Percentiles rank a stretch among this genome's conserved stretches.
These are phyloP conservation scores for Neogobius melanostomus DNA, from an alignment of 2,113 vertebrate genomes.

Conservation along the genomic window DNA sequence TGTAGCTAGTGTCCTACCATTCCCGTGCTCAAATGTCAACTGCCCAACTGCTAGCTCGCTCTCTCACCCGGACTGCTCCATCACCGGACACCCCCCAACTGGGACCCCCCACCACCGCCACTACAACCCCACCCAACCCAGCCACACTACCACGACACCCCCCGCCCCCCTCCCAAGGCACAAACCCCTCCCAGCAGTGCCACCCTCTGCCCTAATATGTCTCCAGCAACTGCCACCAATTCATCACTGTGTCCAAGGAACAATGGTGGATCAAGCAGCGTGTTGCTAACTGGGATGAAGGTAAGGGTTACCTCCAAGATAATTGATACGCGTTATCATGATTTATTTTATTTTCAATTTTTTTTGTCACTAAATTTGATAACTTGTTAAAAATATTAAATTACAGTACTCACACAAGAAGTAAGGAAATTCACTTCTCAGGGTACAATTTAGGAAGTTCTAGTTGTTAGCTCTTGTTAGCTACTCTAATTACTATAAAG, in stretches of 20 bases:
- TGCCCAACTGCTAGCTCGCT: conserved; percentile 55
- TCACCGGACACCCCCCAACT: conserved; percentile 17
- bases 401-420: no score
- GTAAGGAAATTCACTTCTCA: no score
- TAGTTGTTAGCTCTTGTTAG: no score
- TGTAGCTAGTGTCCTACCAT: conserved; percentile 21
- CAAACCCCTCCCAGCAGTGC: conserved; percentile 7
- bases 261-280: neutral
- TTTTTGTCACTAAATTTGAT: no score
- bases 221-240: conserved; percentile 78
- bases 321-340: no score
- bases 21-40: conserved; percentile 61
- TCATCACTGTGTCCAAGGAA: conserved; percentile 64
- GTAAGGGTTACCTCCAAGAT: no score
- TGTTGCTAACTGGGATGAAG: no score
- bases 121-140: neutral
- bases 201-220: conserved; percentile 76
- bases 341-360: no score
- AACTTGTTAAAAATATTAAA: no score
- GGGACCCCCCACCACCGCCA: neutral
- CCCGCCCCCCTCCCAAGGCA: conserved; percentile 2
- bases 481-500: no score
- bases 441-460: no score
- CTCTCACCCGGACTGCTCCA: conserved; percentile 37
- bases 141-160: neutral